Percentiles rank a stretch among this genome's conserved stretches.
Evolutionary conservation across 2,888 invertebrate genomes (phyloP).

Genomic region (Rhyacophila evoluta): DNA sequence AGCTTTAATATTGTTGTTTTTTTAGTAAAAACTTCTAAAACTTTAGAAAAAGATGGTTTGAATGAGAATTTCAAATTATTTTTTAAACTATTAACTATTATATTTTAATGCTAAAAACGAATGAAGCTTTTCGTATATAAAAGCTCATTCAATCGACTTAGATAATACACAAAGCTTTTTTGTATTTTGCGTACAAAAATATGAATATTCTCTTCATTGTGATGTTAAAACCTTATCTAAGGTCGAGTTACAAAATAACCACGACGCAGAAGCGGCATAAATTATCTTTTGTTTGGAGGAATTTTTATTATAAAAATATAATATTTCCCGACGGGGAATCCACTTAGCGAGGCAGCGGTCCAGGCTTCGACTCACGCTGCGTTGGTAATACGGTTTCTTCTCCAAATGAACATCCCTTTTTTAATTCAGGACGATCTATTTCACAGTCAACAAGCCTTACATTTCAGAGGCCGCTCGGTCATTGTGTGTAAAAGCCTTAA

Average conservation of each 20-base stretch:
- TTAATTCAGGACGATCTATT: neutral
- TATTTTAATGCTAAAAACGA: no score
- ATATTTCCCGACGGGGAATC: neutral
- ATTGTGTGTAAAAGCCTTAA: neutral
- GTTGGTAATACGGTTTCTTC: neutral
- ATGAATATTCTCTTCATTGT: neutral
- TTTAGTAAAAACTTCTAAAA: no score
- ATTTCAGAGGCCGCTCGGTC: neutral
- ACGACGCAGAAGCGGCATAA: neutral
- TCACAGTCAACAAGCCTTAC: constrained; percentile 8
- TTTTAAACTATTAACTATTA: no score
- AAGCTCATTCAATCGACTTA: no score
- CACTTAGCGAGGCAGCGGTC: neutral
- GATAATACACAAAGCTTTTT: no score
- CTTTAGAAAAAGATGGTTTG: no score
- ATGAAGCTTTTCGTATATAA: no score
- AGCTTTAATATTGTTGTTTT: no score
- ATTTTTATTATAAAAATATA: constrained; percentile 7
- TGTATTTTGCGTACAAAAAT: neutral
- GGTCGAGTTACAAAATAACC: neutral
- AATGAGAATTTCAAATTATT: no score
- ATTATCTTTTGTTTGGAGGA: neutral
- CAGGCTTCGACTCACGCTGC: neutral
- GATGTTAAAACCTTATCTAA: neutral
- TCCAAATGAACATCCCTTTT: constrained; percentile 10